phyloP scores from a whole-genome alignment of 2,113 vertebrate species.

The Illadopsis cleaveri region DNA sequence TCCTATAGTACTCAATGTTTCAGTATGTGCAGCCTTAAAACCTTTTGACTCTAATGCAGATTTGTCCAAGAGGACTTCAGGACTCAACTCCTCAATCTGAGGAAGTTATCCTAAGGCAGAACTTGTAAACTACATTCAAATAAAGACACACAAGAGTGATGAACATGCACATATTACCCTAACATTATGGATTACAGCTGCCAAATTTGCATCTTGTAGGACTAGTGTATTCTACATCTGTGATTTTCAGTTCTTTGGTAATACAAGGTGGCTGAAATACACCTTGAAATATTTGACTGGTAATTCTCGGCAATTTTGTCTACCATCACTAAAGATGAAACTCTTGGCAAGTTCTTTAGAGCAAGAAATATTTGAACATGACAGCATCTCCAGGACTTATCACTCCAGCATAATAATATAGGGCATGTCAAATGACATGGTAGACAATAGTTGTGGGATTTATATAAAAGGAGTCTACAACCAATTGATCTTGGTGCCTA shows the following conservation, averaged over 20 bases:
- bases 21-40: neutral
- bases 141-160: neutral
- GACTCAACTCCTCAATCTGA: neutral
- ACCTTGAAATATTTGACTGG: neutral
- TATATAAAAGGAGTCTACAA: neutral
- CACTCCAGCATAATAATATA: neutral
- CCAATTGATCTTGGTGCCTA: neutral
- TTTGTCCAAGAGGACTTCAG: neutral
- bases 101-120: neutral
- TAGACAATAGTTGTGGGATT: neutral
- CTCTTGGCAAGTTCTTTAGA: neutral
- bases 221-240: neutral
- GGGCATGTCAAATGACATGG: neutral
- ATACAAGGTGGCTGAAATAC: neutral
- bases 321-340: neutral
- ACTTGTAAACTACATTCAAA: neutral
- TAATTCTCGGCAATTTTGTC: neutral
- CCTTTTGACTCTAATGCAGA: neutral
- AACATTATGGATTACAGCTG: neutral
- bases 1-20: neutral
- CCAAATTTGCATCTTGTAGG: neutral
- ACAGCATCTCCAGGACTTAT: neutral
- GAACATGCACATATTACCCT: neutral
- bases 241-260: neutral
- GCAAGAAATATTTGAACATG: neutral